These are phyloP conservation scores for Edolisoma coerulescens DNA, from an alignment of 2,113 vertebrate species.

Conservation along the genomic window DNA sequence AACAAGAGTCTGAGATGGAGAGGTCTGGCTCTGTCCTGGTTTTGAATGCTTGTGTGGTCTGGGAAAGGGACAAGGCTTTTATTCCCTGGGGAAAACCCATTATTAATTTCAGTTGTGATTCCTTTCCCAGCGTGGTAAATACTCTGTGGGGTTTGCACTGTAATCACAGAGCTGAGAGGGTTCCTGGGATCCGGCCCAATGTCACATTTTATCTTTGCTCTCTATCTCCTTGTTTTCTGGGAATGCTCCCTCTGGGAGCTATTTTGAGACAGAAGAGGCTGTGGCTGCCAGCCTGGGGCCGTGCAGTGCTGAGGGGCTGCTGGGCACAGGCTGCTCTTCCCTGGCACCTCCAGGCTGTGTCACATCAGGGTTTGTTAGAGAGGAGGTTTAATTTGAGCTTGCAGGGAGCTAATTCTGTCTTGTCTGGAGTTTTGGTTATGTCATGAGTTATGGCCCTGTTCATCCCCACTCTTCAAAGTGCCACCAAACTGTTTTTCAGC, in stretches of 20 bases:
- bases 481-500: not conserved
- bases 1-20: not conserved
- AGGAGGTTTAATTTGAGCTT: not conserved
- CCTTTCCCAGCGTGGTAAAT: accelerated
- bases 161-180: not conserved
- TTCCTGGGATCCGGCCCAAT: not conserved
- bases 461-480: not conserved
- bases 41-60: not conserved
- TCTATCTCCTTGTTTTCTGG: not conserved
- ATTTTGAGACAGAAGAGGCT: not conserved
- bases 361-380: not conserved
- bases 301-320: not conserved
- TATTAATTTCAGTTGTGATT: not conserved
- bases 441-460: not conserved
- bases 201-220: not conserved
- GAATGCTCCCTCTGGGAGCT: not conserved
- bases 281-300: not conserved
- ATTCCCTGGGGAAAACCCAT: not conserved
- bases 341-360: not conserved
- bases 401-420: not conserved
- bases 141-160: not conserved
- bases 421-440: not conserved
- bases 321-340: not conserved
- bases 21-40: not conserved
- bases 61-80: not conserved